Evolutionary conservation across 2,797 vertebrate species (phyloP).

Genomic region (Sebastes hubbsi): DNA sequence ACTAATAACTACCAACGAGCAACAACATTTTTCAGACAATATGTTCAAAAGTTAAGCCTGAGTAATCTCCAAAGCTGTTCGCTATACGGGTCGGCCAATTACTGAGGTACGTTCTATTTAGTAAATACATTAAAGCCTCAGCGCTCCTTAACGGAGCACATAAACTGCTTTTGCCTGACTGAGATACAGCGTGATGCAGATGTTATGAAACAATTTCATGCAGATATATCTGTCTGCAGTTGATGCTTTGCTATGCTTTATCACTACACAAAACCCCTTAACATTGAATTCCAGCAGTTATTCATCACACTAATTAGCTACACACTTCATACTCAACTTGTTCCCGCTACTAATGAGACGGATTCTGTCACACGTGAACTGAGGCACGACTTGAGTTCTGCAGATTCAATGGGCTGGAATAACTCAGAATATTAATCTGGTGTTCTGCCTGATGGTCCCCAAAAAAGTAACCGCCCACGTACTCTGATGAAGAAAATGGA

Average conservation of each 20-base stretch:
- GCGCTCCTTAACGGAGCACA: neutral
- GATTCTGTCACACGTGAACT: conserved; percentile 30
- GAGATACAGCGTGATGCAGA: neutral
- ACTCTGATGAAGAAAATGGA: neutral
- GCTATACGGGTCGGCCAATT: neutral
- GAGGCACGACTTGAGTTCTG: conserved; percentile 26
- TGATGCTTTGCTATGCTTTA: neutral
- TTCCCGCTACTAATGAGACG: conserved; percentile 38
- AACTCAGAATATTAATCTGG: neutral
- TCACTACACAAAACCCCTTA: conserved; percentile 5
- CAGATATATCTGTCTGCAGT: neutral
- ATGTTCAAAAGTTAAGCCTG: conserved; percentile 1
- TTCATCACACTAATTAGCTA: conserved; percentile 37
- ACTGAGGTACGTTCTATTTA: neutral
- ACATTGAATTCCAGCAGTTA: conserved; percentile 15
- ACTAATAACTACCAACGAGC: neutral
- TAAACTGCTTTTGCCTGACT: neutral
- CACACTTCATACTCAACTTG: conserved; percentile 16
- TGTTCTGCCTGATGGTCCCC: neutral
- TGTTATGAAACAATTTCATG: conserved; percentile 4
- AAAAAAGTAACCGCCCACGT: neutral
- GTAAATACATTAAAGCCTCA: neutral
- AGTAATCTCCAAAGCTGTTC: neutral
- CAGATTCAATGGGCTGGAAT: conserved; percentile 28
- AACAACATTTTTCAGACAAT: neutral